Base-by-base conservation (phyloP, 2,113 vertebrate genomes). In the Patagioenas fasciata region DNA sequence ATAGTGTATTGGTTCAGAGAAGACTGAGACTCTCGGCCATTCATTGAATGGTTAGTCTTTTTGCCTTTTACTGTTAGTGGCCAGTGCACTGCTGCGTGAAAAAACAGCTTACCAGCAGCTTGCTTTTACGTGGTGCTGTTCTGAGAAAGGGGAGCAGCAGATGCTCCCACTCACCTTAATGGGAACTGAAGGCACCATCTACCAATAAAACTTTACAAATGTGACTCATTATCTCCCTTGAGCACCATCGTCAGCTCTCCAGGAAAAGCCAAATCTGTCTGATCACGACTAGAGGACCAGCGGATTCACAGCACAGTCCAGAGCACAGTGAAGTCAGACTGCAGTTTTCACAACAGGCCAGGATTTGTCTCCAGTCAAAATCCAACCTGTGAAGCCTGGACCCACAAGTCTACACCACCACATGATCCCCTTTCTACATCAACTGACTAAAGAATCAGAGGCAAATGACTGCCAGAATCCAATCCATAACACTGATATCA, bases 21-120 rank as follows among this genome's bases (percentile, higher is more conserved):
- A 81, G 32, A 44, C 34, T 0, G 0, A 71, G n/a, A 29, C 29
- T 58, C 31, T n/a, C 26, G 19, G 38, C 28, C 11, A 10, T 65
- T 23, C n/a, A 16, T 62, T 86, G 73, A 11, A 23, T 9, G 2
- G 13, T 38, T 61, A 44, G 48, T 13, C 7, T 10, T 73, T 83
- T 58, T 62, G 28, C 48, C 48, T 89, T 72, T 40, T 88, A 36
- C 7, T 62, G 34, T 61, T 47, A 70, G 31, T 40, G 64, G 44
- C 64, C 89, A 73, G 1, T 1, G 21, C 28, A 17, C 19, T 51
- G 48, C 38, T n/a, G 24, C 61, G 40, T 9, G 20, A n/a, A 36
- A 62, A 24, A 77, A 36, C 32, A 53, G 44, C 24, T 83, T 50
- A 62, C 11, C 36, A 71, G 67, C 36, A 58, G 44, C n/a, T 28